Evolutionary conservation across 2,113 vertebrate genomes (phyloP).

Genomic region (Cacatua alba): DNA sequence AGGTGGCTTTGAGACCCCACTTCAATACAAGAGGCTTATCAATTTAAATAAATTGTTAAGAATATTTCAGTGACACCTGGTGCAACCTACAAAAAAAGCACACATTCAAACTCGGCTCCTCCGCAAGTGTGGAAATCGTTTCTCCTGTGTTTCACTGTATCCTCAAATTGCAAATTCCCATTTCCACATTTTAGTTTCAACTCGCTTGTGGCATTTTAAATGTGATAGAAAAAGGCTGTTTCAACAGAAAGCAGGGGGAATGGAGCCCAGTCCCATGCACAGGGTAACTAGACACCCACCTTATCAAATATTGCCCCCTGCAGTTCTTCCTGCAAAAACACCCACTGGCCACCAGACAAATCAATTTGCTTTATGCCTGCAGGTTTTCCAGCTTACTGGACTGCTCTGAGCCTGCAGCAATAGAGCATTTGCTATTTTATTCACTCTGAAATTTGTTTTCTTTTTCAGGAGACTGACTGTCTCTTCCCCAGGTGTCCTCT

Average conservation of each 20-base stretch:
- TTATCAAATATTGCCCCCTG: constrained; percentile 74
- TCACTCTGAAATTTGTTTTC: not conserved
- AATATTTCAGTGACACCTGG: not conserved
- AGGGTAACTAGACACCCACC: not conserved
- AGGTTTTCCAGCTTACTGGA: not conserved
- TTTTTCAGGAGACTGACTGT: not conserved
- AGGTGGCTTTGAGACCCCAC: not conserved
- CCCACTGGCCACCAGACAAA: not conserved
- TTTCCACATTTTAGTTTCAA: not conserved
- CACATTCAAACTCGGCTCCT: not conserved
- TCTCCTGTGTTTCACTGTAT: not conserved
- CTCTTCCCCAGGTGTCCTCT: not conserved
- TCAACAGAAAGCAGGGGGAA: not conserved
- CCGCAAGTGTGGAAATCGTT: not conserved
- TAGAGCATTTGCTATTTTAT: not conserved
- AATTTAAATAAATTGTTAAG: not conserved
- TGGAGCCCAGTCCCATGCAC: not conserved
- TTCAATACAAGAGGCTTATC: not conserved
- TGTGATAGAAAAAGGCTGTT: not conserved
- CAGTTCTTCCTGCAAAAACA: constrained; percentile 37
- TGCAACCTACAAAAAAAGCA: not conserved
- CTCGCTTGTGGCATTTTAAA: not conserved
- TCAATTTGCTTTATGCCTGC: not conserved
- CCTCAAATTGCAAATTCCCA: not conserved
- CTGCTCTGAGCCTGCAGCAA: not conserved